Evolutionary conservation across 2,113 vertebrate genomes (phyloP).

Genomic region (Larimichthys crocea): DNA sequence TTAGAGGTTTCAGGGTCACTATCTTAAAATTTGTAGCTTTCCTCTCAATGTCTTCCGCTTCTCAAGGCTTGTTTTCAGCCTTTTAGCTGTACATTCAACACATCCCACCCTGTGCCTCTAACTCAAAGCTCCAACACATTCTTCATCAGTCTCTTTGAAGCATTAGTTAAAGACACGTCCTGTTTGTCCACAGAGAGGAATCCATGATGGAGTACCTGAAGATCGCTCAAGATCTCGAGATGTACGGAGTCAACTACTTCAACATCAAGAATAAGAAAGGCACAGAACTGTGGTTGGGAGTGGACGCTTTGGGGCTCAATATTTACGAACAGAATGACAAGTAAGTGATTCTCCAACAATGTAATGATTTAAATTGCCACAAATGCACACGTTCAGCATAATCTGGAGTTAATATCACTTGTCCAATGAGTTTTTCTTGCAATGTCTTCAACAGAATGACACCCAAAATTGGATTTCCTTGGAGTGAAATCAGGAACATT

Average conservation of each 20-base stretch:
- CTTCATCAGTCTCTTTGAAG: background rate
- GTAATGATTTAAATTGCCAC: background rate
- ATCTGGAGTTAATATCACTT: background rate
- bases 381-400: too few species aligned
- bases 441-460: constrained; percentile 88
- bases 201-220: constrained; percentile 99
- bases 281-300: constrained; percentile 95
- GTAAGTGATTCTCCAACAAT: constrained; percentile 76
- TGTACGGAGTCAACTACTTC: constrained; percentile 99
- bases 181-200: constrained; percentile 88
- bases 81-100: background rate
- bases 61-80: constrained; percentile 2
- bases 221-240: constrained; percentile 98
- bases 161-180: background rate
- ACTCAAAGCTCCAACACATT: background rate
- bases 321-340: constrained; percentile 98
- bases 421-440: background rate
- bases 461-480: constrained; percentile 98
- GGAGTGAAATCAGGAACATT: constrained; percentile 99
- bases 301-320: constrained; percentile 97
- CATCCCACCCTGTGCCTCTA: background rate
- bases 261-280: constrained; percentile 99
- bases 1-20: background rate
- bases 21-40: background rate
- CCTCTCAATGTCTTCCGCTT: background rate